Percentiles rank a stretch among this genome's conserved stretches.
Evolutionary conservation across 2,888 invertebrate species (phyloP).

Genomic region (Lithophane leautieri): DNA sequence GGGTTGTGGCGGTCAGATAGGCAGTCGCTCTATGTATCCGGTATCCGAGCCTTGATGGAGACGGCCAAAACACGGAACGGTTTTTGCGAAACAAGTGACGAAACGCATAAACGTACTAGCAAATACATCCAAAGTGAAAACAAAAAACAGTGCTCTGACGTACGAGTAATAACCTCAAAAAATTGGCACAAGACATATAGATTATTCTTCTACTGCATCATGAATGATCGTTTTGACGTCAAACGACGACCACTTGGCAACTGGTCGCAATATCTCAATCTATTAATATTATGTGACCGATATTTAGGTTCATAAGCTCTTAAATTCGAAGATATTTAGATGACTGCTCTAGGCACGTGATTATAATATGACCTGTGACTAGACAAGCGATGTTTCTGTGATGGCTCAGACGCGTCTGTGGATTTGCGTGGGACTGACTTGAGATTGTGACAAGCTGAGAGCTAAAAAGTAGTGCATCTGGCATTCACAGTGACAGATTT

Average conservation of each 20-base stretch:
- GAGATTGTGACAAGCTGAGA: background rate
- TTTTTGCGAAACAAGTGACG: slow-evolving; percentile 40
- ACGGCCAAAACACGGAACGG: slow-evolving; percentile 1
- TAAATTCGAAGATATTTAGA: slow-evolving; percentile 13
- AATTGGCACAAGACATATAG: slow-evolving; percentile 25
- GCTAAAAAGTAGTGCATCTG: background rate
- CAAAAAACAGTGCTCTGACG: slow-evolving; percentile 20
- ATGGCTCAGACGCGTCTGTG: slow-evolving; percentile 13
- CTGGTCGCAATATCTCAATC: slow-evolving; percentile 4
- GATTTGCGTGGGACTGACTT: background rate
- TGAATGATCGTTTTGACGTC: slow-evolving; percentile 51
- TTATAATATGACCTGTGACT: background rate
- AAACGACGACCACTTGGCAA: slow-evolving; percentile 52
- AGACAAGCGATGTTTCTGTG: slow-evolving; percentile 10
- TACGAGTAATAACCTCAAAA: background rate
- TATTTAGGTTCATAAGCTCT: slow-evolving; percentile 25
- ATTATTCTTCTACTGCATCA: slow-evolving; percentile 11
- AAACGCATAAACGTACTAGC: background rate
- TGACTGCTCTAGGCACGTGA: background rate
- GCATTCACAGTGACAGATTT: background rate
- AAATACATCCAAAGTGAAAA: slow-evolving; percentile 35
- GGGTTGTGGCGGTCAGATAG: too few relatives aligned
- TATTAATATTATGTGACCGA: slow-evolving; percentile 60
- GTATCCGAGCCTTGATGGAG: too few relatives aligned
- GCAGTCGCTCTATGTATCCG: too few relatives aligned